Evolutionary conservation across 2,113 vertebrate genomes (phyloP).

Genomic region (Desmodus rotundus): DNA sequence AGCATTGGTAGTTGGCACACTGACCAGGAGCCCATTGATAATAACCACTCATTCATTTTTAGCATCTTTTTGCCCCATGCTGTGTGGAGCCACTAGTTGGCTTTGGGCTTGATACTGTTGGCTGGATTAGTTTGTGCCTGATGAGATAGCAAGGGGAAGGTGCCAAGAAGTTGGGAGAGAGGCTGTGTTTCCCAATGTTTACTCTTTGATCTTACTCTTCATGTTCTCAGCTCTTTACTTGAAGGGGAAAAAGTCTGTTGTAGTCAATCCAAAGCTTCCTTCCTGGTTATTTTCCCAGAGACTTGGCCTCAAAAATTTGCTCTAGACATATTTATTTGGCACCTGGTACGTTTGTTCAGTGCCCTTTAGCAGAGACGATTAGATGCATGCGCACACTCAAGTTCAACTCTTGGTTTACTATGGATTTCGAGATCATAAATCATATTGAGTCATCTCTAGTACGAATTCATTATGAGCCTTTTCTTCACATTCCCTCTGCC

Average conservation of each 20-base stretch:
- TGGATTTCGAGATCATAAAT: conserved; percentile 31
- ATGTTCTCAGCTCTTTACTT: conserved; percentile 61
- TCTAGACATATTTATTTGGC: conserved; percentile 59
- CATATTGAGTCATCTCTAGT: not conserved
- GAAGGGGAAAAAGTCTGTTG: conserved; percentile 34
- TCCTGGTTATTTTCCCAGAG: conserved; percentile 68
- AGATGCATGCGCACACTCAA: not conserved
- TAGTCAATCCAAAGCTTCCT: conserved; percentile 69
- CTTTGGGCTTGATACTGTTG: conserved; percentile 45
- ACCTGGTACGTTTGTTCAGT: conserved; percentile 11
- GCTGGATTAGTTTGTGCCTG: conserved; percentile 15
- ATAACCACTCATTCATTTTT: conserved; percentile 35
- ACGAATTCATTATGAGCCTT: conserved; percentile 21
- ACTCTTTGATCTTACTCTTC: conserved; percentile 73
- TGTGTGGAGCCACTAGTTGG: conserved; percentile 37
- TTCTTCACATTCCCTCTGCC: not conserved
- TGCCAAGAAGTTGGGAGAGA: conserved; percentile 63
- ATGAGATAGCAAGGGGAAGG: conserved; percentile 37
- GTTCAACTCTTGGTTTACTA: conserved; percentile 7
- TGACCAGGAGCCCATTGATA: conserved; percentile 1
- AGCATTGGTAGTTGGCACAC: not conserved
- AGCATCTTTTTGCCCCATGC: not conserved
- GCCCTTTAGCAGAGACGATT: conserved; percentile 19
- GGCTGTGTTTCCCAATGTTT: conserved; percentile 67
- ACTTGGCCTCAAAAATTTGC: conserved; percentile 51